Evolutionary conservation across 1,140 invertebrate genomes (phyloP), one percentile per base, ranked within the genome.

Genomic region (Drosophila simulans): DNA sequence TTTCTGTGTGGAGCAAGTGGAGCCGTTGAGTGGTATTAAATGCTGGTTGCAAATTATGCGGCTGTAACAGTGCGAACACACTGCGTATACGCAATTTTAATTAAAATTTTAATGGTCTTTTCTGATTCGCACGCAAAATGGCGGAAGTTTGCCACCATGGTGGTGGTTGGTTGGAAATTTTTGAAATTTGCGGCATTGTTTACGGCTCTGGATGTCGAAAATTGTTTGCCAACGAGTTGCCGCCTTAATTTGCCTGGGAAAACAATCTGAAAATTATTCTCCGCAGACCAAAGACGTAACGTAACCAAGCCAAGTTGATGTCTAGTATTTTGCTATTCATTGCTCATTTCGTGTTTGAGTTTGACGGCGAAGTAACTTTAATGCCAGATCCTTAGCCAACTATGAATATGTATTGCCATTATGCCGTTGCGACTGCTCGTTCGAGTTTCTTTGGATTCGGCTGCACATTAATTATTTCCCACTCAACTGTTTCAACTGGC

Each of bases 1-100:
- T 91, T 95, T 95, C 97, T 97, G 94, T 97, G 94, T 39, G 15
- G 17, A 34, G 31, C 31, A 31, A 31, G 8, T 8, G 31, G 31
- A 10, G 8, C 31, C 31, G 7, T 5, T 5, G 15, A 80, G 58
- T 54, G 59, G 39, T 15, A 46, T 76, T 59, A 64, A 79, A 68
- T 42, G 55, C 45, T 39, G 52, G 39, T 37, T 62, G 46, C 53
- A 63, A 82, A 64, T 63, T 66, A 58, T 56, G 37, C 27, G n/a
- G 66, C 75, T 46, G 53, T 54, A 39, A 56, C 58, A 77, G 43
- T 56, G 25, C 58, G 27, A 64, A 64, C 69, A 74, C 71, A 37
- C 55, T 70, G 82, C 60, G 78, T 83, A 88, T 83, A 58, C 70
- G 65, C 59, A 65, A 77, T 83, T 89, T 89, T 83, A 80, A 88